Conservation (phyloP, 2,888 invertebrate species). For the Clitarchus hookeri region DNA sequence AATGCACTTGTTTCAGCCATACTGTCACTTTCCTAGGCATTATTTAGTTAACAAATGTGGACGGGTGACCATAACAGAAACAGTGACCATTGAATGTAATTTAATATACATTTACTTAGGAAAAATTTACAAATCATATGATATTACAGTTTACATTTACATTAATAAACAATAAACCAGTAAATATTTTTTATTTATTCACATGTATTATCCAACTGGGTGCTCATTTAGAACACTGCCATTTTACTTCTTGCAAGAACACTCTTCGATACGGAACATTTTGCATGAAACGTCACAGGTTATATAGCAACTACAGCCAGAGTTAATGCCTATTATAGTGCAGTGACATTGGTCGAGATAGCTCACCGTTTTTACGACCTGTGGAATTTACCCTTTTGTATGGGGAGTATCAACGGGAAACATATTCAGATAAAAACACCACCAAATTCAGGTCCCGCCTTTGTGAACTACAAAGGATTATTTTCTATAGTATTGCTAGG, state of each 20-base stretch:
- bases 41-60: too few relatives aligned
- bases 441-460: conserved; percentile 42
- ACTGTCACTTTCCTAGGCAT: too few relatives aligned
- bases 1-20: too few relatives aligned
- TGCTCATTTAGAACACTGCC: not conserved
- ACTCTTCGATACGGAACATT: not conserved
- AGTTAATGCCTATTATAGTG: not conserved
- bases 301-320: not conserved
- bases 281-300: not conserved
- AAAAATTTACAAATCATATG: not conserved
- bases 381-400: conserved; percentile 36
- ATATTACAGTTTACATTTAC: not conserved
- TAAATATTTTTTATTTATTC: not conserved
- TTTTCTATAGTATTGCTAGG: conserved; percentile 46
- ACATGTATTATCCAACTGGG: not conserved
- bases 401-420: conserved; percentile 46
- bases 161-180: not conserved
- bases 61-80: not conserved
- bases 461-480: conserved; percentile 46
- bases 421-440: conserved; percentile 34
- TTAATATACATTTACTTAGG: not conserved
- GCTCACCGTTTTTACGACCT: not conserved
- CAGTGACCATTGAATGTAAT: not conserved
- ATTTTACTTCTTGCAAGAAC: not conserved
- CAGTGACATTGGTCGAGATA: not conserved